These are phyloP conservation scores for Zaprionus capensis DNA, from an alignment of 1,140 invertebrate species.

Conservation along the genomic window DNA sequence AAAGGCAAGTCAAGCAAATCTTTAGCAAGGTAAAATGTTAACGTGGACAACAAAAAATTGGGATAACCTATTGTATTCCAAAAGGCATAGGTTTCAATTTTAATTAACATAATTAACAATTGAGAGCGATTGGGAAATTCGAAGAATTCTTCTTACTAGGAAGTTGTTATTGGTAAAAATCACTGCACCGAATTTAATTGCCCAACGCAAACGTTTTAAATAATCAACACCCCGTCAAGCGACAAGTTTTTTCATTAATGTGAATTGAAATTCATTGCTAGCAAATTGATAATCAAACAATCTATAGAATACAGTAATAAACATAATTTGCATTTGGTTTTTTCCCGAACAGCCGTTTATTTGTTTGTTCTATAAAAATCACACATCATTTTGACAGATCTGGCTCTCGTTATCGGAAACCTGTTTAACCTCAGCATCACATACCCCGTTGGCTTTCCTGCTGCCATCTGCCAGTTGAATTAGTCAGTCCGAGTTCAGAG, in stretches of 20 bases:
- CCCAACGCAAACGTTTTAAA: neutral
- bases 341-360: neutral
- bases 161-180: too few relatives aligned
- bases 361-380: slow-evolving; percentile 5
- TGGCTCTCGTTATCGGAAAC: slow-evolving; percentile 25
- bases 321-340: neutral
- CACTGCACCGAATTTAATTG: too few relatives aligned
- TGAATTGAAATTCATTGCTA: neutral
- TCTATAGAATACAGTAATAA: neutral
- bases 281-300: neutral
- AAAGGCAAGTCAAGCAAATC: too few relatives aligned
- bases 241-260: neutral
- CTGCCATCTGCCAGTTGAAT: slow-evolving; percentile 3
- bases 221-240: neutral
- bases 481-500: slow-evolving; percentile 26
- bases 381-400: neutral
- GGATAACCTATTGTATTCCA: too few relatives aligned
- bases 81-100: too few relatives aligned
- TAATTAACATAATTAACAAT: too few relatives aligned
- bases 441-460: neutral
- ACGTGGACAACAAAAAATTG: too few relatives aligned
- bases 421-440: slow-evolving; percentile 5
- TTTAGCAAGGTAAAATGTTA: too few relatives aligned
- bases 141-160: too few relatives aligned
- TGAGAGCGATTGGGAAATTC: too few relatives aligned